Percentiles rank a stretch among this genome's conserved stretches.
phyloP scores from a whole-genome alignment of 2,113 vertebrate species.

The Macheiramphus alcinus region DNA sequence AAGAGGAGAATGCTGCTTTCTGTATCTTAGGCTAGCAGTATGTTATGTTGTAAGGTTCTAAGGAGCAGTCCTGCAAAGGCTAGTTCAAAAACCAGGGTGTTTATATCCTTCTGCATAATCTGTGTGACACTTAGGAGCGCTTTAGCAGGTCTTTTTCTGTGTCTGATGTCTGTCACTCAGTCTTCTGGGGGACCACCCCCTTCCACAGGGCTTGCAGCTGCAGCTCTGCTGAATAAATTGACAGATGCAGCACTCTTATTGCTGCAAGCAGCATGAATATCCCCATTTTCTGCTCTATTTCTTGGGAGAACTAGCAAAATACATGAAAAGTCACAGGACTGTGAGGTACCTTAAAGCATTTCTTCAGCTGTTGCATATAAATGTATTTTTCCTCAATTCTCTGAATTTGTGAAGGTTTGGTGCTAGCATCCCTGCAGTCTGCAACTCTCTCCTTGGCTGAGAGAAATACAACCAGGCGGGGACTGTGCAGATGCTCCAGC shows the following conservation, averaged over 20 bases:
- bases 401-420: background rate
- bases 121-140: background rate
- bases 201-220: background rate
- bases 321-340: rapidly evolving
- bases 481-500: rapidly evolving
- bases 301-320: background rate
- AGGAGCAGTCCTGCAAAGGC: background rate
- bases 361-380: background rate
- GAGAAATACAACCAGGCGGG: background rate
- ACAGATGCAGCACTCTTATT: background rate
- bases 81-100: background rate
- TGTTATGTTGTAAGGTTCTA: rapidly evolving
- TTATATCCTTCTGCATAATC: background rate
- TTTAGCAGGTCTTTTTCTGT: no score
- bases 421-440: no score
- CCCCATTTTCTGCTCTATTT: background rate
- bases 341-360: background rate
- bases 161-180: background rate
- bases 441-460: background rate
- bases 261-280: background rate
- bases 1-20: background rate
- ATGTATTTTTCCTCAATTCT: background rate
- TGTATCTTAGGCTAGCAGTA: no score
- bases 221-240: background rate
- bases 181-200: background rate